A percentile compares a stretch with the other conserved stretches of the same genome.
Evolutionary conservation across 1,140 invertebrate genomes (phyloP).

Genomic region (Neodiprion pinetum): DNA sequence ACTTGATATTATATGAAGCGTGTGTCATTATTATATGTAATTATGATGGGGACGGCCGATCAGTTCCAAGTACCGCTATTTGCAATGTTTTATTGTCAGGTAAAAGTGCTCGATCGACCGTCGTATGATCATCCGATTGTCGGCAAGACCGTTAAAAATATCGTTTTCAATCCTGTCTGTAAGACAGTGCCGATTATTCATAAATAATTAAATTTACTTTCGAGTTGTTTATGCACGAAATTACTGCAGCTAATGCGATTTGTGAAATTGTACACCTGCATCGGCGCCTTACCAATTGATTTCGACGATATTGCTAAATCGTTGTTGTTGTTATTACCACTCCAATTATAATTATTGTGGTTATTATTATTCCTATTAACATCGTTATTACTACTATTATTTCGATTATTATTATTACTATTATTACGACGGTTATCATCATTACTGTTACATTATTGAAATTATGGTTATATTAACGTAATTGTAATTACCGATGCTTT

Average conservation of each 20-base stretch:
- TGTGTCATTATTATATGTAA: neutral
- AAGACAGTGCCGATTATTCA: too few species aligned
- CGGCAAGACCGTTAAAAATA: neutral
- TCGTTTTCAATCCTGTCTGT: neutral
- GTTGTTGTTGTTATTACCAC: neutral
- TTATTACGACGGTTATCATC: neutral
- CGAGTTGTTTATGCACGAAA: too few species aligned
- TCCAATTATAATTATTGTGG: neutral
- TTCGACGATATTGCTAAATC: too few species aligned
- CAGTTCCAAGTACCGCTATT: neutral
- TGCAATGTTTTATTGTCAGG: too few species aligned
- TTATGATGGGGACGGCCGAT: neutral
- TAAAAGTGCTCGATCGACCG: too few species aligned
- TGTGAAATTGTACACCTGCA: neutral
- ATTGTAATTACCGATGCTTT: conserved; percentile 5
- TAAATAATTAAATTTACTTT: neutral
- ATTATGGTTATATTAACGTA: neutral
- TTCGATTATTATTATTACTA: neutral
- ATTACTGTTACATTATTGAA: neutral
- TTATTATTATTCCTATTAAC: neutral
- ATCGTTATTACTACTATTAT: neutral
- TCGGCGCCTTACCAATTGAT: too few species aligned
- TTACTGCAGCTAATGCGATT: too few species aligned
- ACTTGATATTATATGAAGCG: neutral
- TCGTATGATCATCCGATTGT: too few species aligned